Evolutionary conservation across 64 coral and sea anemone genomes (phyloP).

Genomic region (Montipora sp.): DNA sequence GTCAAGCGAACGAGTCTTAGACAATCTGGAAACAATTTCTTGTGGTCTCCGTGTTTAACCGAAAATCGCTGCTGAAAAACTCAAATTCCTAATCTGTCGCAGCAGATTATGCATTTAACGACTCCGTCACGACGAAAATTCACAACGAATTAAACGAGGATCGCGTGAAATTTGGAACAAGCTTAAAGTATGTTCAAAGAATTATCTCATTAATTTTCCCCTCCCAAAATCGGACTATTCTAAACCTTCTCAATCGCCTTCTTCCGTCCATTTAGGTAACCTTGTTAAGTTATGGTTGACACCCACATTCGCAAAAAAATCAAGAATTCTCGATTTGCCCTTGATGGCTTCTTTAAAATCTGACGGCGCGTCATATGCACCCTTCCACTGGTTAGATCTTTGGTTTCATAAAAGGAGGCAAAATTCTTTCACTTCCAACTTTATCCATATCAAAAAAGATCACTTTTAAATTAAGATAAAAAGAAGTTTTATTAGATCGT

Average conservation of each 20-base stretch:
- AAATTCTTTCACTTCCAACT: not conserved
- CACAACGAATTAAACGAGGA: not conserved
- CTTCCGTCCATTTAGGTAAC: slow-evolving; percentile 6
- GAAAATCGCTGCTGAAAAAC: not conserved
- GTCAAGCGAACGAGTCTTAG: not conserved
- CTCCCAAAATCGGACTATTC: slow-evolving; percentile 38
- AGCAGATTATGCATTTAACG: not conserved
- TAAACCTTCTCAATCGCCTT: not conserved
- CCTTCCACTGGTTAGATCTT: not conserved
- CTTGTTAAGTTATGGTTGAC: not conserved
- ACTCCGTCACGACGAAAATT: not conserved
- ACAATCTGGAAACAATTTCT: not conserved
- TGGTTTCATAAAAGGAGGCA: not conserved
- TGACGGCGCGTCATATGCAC: no score
- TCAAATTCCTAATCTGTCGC: no score
- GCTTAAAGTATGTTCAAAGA: not conserved
- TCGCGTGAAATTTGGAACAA: slow-evolving; percentile 4
- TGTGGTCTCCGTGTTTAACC: not conserved
- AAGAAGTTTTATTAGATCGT: no score
- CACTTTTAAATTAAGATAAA: no score
- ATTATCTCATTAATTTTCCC: slow-evolving; percentile 1
- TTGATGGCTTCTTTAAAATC: not conserved
- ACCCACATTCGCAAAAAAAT: not conserved
- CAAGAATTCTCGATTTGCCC: not conserved
- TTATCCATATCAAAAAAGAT: no score